A percentile compares a stretch with the other conserved stretches of the same genome.
These are phyloP conservation scores for Megalops atlanticus DNA, from an alignment of 2,113 vertebrate species.

Conservation along the genomic window DNA sequence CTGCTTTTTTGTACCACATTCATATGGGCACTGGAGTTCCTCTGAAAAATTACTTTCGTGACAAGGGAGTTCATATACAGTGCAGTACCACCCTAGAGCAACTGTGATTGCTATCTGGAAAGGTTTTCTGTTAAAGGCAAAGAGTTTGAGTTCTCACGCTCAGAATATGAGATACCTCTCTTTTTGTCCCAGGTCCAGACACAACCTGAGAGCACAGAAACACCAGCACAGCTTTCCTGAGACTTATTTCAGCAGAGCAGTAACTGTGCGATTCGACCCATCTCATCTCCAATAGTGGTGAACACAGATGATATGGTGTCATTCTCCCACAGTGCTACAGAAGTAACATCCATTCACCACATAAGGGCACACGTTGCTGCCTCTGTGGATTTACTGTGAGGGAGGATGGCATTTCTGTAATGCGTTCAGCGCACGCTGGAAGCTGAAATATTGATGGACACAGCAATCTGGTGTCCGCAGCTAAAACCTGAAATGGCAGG, in stretches of 20 bases:
- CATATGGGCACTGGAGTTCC: neutral
- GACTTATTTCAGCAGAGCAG: neutral
- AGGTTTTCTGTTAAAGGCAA: neutral
- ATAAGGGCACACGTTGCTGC: too few relatives aligned
- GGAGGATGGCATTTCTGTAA: neutral
- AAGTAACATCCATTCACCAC: too few relatives aligned
- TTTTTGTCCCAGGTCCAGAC: neutral
- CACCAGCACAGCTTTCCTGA: neutral
- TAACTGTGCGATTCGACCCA: too few relatives aligned
- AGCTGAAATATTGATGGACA: conserved; percentile 4
- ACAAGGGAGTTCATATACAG: neutral
- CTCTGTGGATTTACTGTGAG: neutral
- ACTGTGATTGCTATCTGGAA: neutral
- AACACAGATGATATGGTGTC: too few relatives aligned
- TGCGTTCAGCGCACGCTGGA: neutral
- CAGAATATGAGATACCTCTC: neutral
- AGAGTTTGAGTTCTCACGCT: neutral
- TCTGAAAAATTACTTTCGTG: neutral
- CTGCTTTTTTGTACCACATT: neutral
- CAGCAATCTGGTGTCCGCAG: neutral
- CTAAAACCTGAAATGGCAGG: neutral
- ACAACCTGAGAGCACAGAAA: too few relatives aligned
- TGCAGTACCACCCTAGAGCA: neutral
- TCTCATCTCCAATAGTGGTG: too few relatives aligned
- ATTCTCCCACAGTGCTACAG: too few relatives aligned